phyloP scores from a whole-genome alignment of 2,888 invertebrate genomes.

The Xylocampa areola region DNA sequence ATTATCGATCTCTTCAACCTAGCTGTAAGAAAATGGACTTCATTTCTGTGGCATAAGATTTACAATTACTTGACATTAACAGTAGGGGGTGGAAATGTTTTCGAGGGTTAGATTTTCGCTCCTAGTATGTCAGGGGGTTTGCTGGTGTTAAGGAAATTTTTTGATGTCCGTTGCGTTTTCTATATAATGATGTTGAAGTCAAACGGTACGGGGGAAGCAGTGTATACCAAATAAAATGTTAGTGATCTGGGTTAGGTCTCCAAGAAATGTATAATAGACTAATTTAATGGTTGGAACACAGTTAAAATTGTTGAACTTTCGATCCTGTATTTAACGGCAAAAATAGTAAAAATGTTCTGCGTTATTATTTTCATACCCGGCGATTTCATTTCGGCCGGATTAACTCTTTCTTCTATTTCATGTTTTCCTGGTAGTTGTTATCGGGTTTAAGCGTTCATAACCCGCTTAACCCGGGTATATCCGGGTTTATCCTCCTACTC shows the following conservation, averaged over 20 bases:
- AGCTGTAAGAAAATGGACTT: conserved; percentile 40
- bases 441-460: conserved; percentile 85
- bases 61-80: conserved; percentile 29
- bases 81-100: conserved; percentile 28
- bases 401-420: conserved; percentile 67
- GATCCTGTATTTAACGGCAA: neutral
- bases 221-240: conserved; percentile 12
- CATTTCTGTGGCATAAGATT: conserved; percentile 5
- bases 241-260: conserved; percentile 5
- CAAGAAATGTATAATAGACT: neutral
- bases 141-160: neutral
- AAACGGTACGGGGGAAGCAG: conserved; percentile 10
- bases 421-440: conserved; percentile 81
- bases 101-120: conserved; percentile 35
- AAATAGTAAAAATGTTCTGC: neutral
- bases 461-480: conserved; percentile 80
- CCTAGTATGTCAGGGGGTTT: conserved; percentile 41
- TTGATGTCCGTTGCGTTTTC: conserved; percentile 33
- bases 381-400: conserved; percentile 64
- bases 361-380: neutral
- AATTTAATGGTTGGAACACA: neutral
- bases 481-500: conserved; percentile 67
- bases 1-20: conserved; percentile 72
- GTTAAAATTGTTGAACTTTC: neutral
- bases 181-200: neutral